phyloP scores from a whole-genome alignment of 2,888 invertebrate genomes.

The Lycophotia porphyrea region DNA sequence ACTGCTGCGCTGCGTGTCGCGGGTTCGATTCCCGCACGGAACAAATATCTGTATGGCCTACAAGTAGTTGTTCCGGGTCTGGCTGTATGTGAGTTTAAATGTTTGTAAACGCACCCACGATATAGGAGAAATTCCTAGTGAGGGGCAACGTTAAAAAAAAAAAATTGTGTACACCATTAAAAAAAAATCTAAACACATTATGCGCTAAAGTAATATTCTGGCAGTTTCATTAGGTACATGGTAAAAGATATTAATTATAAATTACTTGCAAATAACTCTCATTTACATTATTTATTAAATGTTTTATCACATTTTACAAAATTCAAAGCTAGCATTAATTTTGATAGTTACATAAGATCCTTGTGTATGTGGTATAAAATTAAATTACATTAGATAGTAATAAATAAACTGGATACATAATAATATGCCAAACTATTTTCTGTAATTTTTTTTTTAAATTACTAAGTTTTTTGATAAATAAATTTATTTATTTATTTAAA shows the following conservation, averaged over 20 bases:
- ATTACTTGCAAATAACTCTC: conserved; percentile 21
- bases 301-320: conserved; percentile 62
- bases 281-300: conserved; percentile 28
- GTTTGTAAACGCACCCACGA: too few relatives aligned
- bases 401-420: background rate
- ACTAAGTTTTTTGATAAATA: too few relatives aligned
- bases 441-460: too few relatives aligned
- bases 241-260: conserved; percentile 29
- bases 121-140: too few relatives aligned
- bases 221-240: conserved; percentile 53
- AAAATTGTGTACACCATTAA: background rate
- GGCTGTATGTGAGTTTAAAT: too few relatives aligned
- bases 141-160: too few relatives aligned
- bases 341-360: conserved; percentile 39
- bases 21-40: too few relatives aligned
- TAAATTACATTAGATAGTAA: background rate
- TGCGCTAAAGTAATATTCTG: conserved; percentile 31
- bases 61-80: too few relatives aligned
- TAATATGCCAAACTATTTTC: too few relatives aligned
- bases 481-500: too few relatives aligned
- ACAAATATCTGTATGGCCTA: too few relatives aligned
- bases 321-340: conserved; percentile 51
- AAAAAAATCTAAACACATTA: conserved; percentile 33
- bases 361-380: conserved; percentile 7
- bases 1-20: too few relatives aligned